Evolutionary conservation across 2,888 invertebrate genomes (phyloP).

Genomic region (Keiferia lycopersicella): DNA sequence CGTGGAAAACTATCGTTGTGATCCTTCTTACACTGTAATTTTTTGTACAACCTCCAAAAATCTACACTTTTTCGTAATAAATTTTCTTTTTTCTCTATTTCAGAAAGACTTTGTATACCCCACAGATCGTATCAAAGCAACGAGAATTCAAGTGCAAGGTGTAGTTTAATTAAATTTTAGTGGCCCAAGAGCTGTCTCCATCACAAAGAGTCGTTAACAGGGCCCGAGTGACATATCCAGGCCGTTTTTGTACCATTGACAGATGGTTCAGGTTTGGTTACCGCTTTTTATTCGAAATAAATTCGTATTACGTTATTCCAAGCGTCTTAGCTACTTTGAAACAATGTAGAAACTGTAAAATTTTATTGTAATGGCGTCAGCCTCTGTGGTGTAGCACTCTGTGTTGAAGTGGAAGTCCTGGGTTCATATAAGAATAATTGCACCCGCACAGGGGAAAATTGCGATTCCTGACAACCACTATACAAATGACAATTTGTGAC

Average conservation of each 20-base stretch:
- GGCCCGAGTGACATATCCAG: slow-evolving; percentile 23
- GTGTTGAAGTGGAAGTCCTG: no score
- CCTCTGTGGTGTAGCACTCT: no score
- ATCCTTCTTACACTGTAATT: no score
- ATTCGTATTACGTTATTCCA: no score
- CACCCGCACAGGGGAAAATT: no score
- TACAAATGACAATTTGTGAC: background rate
- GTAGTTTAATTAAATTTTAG: slow-evolving; percentile 30
- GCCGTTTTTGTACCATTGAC: slow-evolving; percentile 22
- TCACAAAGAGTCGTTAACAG: slow-evolving; percentile 34
- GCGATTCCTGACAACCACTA: background rate
- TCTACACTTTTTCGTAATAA: no score
- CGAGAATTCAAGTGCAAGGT: slow-evolving; percentile 20
- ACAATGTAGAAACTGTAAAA: no score
- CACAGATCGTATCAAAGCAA: background rate
- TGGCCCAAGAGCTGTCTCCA: slow-evolving; percentile 26
- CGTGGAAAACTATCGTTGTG: no score
- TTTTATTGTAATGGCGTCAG: no score
- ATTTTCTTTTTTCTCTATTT: background rate
- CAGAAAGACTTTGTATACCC: background rate
- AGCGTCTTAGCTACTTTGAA: no score
- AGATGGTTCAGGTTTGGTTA: background rate
- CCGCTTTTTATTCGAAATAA: no score
- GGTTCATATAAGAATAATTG: no score
- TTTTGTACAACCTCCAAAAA: background rate